phyloP scores from a whole-genome alignment of 2,113 vertebrate genomes.

The Carassius auratus region DNA sequence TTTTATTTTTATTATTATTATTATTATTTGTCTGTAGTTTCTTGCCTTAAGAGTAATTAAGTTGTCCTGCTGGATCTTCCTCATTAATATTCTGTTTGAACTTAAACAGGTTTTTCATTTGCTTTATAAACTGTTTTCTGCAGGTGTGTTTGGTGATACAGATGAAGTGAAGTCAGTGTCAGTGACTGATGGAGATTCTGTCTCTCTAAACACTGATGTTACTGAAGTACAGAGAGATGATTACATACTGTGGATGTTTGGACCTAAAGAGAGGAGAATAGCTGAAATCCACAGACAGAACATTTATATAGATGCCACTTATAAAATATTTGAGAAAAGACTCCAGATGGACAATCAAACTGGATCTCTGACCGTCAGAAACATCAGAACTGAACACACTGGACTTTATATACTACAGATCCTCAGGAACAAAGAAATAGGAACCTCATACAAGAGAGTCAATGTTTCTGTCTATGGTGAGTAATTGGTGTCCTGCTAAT shows the following conservation, averaged over 20 bases:
- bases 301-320: background rate
- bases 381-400: background rate
- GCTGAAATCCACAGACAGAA: background rate
- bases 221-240: background rate
- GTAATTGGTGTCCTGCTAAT: background rate
- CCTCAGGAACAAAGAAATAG: too few species aligned
- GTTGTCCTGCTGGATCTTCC: background rate
- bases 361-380: slow-evolving; percentile 18
- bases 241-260: background rate
- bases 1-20: too few species aligned
- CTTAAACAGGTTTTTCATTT: background rate
- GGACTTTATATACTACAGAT: background rate
- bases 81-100: background rate
- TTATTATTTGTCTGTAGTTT: too few species aligned
- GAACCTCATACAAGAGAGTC: background rate
- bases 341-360: background rate
- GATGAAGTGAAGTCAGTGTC: background rate
- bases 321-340: background rate
- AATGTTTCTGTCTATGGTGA: background rate
- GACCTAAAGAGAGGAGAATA: background rate
- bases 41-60: background rate
- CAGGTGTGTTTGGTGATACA: background rate
- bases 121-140: background rate
- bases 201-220: background rate
- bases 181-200: background rate